Base-by-base conservation (phyloP, 2,797 vertebrate genomes). In the Molossus alvarezi region DNA sequence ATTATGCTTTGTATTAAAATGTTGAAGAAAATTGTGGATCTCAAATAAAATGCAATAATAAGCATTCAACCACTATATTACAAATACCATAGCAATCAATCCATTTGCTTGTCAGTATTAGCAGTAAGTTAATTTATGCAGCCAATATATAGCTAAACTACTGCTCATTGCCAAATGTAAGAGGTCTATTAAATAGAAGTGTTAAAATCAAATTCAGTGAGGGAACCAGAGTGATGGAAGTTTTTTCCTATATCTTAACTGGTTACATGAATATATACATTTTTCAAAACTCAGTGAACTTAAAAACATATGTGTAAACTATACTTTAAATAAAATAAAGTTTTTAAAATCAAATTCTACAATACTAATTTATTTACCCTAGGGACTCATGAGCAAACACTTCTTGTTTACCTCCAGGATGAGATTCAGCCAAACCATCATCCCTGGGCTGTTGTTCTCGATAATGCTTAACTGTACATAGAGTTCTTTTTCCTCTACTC, bases 1-100 rank as follows among this genome's bases (percentile, higher is more conserved):
- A 94, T 60, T 85, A 37, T 33, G 60, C 15, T 86, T 86, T 85
- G 21, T 64, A 73, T 85, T 76, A 92, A 95, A 93, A 90, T 51
- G 53, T 17, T 76, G 14, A 69, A 88, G 41, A 96, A 69, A 95
- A 9, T 58, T 72, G 67, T 83, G 29, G 27, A 77, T 58, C 58
- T 25, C 48, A 64, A 87, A 72, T 72, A 60, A 97, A 79, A 90
- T 53, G 21, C 6, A 96, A n/a, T 60, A 84, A 20, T 55, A 87
- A 83, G 12, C 9, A 94, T n/a, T 45, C 10, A 90, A 85, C 75
- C 4, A 65, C 25, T 9, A 25, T 60, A 90, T 45, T 69, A 80
- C 67, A 88, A 86, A 77, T 37, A 77, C 58, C 45, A 89, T 14
- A 83, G 57, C 27, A 51, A 62, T 37, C 53, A 51, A 62, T 37